phyloP scores from a whole-genome alignment of 2,113 vertebrate genomes.

The Taxidea taxus region DNA sequence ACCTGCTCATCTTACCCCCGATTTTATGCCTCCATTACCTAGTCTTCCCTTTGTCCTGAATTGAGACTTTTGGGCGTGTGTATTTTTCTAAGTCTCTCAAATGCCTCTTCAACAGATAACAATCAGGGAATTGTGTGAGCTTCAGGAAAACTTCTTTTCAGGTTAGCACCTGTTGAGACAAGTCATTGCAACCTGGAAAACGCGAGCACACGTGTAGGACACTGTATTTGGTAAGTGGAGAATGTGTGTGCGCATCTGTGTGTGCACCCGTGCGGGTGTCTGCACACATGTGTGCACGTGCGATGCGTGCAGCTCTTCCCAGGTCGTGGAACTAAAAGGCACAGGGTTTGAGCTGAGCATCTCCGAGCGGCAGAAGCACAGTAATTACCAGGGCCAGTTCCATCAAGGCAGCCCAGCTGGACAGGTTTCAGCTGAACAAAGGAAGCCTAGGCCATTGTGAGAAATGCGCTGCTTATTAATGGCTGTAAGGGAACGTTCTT shows the following conservation, averaged over 20 bases:
- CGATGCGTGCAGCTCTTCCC: not conserved
- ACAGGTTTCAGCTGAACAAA: not conserved
- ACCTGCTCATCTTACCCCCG: not conserved
- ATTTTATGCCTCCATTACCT: not conserved
- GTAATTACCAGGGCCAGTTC: not conserved
- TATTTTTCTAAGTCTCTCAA: not conserved
- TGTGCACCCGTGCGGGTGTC: not conserved
- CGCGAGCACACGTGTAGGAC: not conserved
- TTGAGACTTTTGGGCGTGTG: not conserved
- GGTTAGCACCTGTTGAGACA: not conserved
- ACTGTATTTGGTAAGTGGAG: not conserved
- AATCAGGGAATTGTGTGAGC: not conserved
- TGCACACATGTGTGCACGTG: rapidly evolving
- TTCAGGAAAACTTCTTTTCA: not conserved
- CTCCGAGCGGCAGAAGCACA: not conserved
- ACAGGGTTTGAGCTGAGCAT: not conserved
- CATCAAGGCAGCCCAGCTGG: not conserved
- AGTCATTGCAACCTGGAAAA: not conserved
- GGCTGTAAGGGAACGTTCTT: constrained; percentile 31
- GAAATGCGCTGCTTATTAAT: not conserved
- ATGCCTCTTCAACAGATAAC: not conserved
- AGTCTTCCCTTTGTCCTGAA: constrained; percentile 7
- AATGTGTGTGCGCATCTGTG: not conserved
- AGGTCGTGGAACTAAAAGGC: not conserved
- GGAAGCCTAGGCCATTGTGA: not conserved